Conservation (phyloP, 2,113 vertebrate species). For the Sarotherodon lohbergeri region DNA sequence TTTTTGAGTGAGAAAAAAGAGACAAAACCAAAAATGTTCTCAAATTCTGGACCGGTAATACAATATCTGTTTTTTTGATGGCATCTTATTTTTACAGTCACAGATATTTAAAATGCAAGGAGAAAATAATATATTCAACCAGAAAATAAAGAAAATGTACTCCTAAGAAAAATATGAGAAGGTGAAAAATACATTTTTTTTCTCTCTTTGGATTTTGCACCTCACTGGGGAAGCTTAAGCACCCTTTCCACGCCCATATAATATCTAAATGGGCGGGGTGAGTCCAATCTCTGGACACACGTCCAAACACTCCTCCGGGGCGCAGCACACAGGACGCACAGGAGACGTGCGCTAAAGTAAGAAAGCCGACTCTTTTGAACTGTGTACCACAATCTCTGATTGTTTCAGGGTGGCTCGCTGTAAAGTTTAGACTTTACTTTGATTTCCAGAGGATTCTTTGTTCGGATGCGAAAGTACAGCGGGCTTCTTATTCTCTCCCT, state of each 20-base stretch:
- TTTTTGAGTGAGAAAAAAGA: neutral
- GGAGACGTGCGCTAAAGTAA: slow-evolving; percentile 8
- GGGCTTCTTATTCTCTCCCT: neutral
- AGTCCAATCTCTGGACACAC: neutral
- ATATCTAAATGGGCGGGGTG: neutral
- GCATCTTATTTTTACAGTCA: neutral
- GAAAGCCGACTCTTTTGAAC: neutral
- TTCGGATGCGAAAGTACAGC: neutral
- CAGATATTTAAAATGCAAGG: neutral
- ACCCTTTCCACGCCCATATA: slow-evolving; percentile 41
- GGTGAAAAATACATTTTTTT: neutral
- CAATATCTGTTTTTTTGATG: neutral
- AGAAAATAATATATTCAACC: neutral
- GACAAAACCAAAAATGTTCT: neutral
- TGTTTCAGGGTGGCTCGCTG: neutral
- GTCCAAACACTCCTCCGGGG: slow-evolving; percentile 17
- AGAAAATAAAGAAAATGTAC: neutral
- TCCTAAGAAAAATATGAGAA: neutral
- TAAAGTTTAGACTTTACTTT: neutral
- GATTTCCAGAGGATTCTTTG: neutral
- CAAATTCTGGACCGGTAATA: neutral
- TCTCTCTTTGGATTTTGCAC: neutral
- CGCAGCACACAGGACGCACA: neutral
- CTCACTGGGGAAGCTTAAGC: neutral
- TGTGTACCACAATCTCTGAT: neutral